Percentiles rank a stretch among this genome's conserved stretches.
phyloP scores from a whole-genome alignment of 1,140 invertebrate genomes.

The Trypoxylus dichotomus region DNA sequence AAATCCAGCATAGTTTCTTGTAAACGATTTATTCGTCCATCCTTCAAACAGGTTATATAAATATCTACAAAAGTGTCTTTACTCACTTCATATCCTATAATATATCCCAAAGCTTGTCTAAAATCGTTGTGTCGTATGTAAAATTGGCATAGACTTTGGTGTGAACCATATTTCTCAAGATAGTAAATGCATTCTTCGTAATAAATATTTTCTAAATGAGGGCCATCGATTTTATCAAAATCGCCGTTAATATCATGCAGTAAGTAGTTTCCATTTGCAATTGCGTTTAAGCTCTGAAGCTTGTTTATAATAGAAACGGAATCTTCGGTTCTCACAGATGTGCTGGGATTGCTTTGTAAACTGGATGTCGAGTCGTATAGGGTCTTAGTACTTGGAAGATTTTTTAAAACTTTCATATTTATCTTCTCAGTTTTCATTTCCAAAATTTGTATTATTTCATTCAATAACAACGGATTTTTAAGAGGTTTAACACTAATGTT shows the following conservation, averaged over 20 bases:
- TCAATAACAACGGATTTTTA: constrained; percentile 65
- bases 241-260: constrained; percentile 31
- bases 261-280: constrained; percentile 50
- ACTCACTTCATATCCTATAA: constrained; percentile 65
- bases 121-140: constrained; percentile 67
- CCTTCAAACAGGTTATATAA: constrained; percentile 66
- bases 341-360: constrained; percentile 32
- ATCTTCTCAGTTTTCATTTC: constrained; percentile 54
- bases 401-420: constrained; percentile 37
- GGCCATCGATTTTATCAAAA: constrained; percentile 34
- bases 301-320: constrained; percentile 55
- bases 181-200: constrained; percentile 76
- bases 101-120: constrained; percentile 63
- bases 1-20: constrained; percentile 63
- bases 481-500: constrained; percentile 54
- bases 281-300: constrained; percentile 53
- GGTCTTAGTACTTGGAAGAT: constrained; percentile 30
- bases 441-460: constrained; percentile 69
- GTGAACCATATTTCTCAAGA: constrained; percentile 70
- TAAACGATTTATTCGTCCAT: constrained; percentile 62
- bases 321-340: constrained; percentile 38
- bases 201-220: constrained; percentile 58
- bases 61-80: constrained; percentile 73
- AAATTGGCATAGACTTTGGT: constrained; percentile 68
- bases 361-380: constrained; percentile 38